Evolutionary conservation across 2,888 invertebrate species (phyloP), one percentile per base, ranked within the genome.

Genomic region (Anarsia innoxiella): DNA sequence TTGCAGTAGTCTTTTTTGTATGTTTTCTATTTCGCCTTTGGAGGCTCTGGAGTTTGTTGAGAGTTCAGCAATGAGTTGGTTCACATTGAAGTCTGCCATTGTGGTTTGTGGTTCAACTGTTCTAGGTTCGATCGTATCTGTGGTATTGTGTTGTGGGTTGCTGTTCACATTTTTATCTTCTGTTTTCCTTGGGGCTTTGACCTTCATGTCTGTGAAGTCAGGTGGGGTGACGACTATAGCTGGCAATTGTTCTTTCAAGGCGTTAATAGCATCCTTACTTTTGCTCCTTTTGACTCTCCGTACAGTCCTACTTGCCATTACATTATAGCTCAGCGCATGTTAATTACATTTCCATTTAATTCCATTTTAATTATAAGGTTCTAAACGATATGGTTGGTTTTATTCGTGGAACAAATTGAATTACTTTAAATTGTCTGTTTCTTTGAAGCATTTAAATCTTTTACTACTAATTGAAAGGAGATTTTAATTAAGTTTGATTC

Each of bases 261-360:
- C 51, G 34, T 49, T 55, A 41, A 40, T 52, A 50, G 54, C 48
- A 46, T 78, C 78, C 51, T 73, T 78, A 16, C 44, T 49, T 78
- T 89, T 89, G 59, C 87, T 87, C 63, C 90, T 88, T 76, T 91
- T 91, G 52, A 91, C 88, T 87, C 89, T 90, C 57, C 91, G 88
- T 56, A 91, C 91, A 51, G 90, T 91, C 61, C 88, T 87, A 63
- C 86, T 83, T 57, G 86, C 90, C 90, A 91, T 90, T 71, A 88
- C 88, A 88, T 88, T 86, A 76, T 87, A 84, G 36, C 38, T 44
- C 42, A 37, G 39, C 48, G 65, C 62, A 64, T 63, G 59, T 53
- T 79, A 70, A 80, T 79, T 66, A 59, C 61, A 52, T 56, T 44
- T 45, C 40, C 42, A 48, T 59, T 53, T 46, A 49, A 35, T 33